phyloP scores from a whole-genome alignment of 2,797 vertebrate genomes.

The Sebastes alutus region DNA sequence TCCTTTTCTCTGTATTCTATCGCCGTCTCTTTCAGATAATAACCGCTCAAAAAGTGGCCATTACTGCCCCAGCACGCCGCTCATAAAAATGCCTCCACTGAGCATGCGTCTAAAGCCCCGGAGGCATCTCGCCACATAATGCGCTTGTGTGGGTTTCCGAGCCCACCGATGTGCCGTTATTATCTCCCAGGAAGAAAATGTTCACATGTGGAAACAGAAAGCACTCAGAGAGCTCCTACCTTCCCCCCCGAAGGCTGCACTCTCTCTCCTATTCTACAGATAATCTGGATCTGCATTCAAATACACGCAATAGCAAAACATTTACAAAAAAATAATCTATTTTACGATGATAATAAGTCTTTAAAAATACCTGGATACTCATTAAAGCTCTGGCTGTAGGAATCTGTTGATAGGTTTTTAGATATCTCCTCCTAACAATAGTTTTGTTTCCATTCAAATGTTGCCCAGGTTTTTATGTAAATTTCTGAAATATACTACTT shows the following conservation, averaged over 20 bases:
- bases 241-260: slow-evolving; percentile 10
- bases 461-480: neutral
- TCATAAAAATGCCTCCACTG: slow-evolving; percentile 14
- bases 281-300: neutral
- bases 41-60: slow-evolving; percentile 14
- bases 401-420: neutral
- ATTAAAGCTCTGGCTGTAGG: neutral
- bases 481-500: neutral
- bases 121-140: slow-evolving; percentile 26
- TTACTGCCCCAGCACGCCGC: slow-evolving; percentile 19
- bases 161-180: slow-evolving; percentile 10
- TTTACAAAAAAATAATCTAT: neutral
- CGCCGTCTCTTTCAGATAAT: neutral
- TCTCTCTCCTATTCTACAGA: slow-evolving; percentile 11
- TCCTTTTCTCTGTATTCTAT: slow-evolving; percentile 13
- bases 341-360: neutral
- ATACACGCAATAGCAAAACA: neutral
- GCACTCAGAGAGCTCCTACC: slow-evolving; percentile 27
- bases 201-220: slow-evolving; percentile 26
- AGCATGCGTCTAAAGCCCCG: neutral
- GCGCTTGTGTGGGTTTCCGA: slow-evolving; percentile 39
- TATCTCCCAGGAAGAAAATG: slow-evolving; percentile 31
- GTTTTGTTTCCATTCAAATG: neutral
- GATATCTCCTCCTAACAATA: neutral
- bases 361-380: neutral